A percentile compares a stretch with the other conserved stretches of the same genome.
These are phyloP conservation scores for Manis javanica DNA, from an alignment of 2,797 vertebrate genomes.

Conservation along the genomic window DNA sequence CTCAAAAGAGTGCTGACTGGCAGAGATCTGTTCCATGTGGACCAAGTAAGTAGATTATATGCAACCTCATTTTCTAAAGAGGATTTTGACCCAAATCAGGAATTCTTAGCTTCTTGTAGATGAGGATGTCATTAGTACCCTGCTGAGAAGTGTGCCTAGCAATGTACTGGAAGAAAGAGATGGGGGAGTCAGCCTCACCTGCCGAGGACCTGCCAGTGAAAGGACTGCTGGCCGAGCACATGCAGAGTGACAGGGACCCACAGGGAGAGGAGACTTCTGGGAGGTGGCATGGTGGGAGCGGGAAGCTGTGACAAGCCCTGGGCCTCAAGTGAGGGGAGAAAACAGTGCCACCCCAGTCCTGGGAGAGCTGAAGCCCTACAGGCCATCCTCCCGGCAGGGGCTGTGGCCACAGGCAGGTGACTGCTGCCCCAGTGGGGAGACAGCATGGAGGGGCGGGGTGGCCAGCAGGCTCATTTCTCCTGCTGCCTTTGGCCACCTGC, in stretches of 20 bases:
- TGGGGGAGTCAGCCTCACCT: conserved; percentile 22
- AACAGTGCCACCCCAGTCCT: background rate
- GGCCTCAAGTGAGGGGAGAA: background rate
- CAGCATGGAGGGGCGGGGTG: background rate
- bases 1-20: background rate
- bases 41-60: conserved; percentile 44
- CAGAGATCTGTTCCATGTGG: background rate
- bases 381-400: fast-evolving
- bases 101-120: conserved; percentile 56
- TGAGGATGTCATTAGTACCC: conserved; percentile 58
- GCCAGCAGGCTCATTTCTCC: background rate
- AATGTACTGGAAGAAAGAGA: background rate
- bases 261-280: background rate
- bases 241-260: background rate
- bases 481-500: background rate
- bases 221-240: background rate
- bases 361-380: background rate
- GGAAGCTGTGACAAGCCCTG: background rate
- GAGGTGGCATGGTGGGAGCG: background rate
- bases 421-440: background rate
- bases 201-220: background rate
- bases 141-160: conserved; percentile 48
- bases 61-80: conserved; percentile 62
- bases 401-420: background rate
- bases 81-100: conserved; percentile 58